A percentile compares a stretch with the other conserved stretches of the same genome.
These are phyloP conservation scores for Anabas testudineus DNA, from an alignment of 2,797 vertebrate genomes.

Conservation along the genomic window DNA sequence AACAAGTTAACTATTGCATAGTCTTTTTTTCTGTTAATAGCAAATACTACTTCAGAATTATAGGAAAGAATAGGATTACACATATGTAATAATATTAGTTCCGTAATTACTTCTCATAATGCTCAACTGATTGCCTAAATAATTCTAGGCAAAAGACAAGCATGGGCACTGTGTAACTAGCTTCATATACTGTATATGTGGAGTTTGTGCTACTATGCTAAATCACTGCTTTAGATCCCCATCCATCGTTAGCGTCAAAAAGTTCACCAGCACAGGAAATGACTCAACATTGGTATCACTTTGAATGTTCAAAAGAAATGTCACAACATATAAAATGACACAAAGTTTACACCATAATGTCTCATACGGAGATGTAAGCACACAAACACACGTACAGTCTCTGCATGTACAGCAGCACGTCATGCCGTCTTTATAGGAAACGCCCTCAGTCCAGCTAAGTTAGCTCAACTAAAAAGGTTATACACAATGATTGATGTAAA, in stretches of 20 bases:
- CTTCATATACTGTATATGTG: constrained; percentile 25
- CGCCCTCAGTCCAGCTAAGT: constrained; percentile 70
- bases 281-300: constrained; percentile 42
- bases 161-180: constrained; percentile 39
- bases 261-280: constrained; percentile 51
- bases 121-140: constrained; percentile 32
- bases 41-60: constrained; percentile 42
- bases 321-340: constrained; percentile 46
- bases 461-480: constrained; percentile 57
- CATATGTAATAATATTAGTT: constrained; percentile 22
- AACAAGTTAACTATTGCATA: constrained; percentile 66
- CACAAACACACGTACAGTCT: constrained; percentile 32
- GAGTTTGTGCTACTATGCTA: constrained; percentile 61
- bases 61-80: constrained; percentile 37
- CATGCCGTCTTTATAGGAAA: constrained; percentile 58
- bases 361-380: constrained; percentile 12
- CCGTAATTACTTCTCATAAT: constrained; percentile 36
- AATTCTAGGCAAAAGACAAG: constrained; percentile 43
- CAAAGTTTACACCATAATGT: constrained; percentile 30
- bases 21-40: constrained; percentile 33
- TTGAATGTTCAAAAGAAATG: constrained; percentile 60
- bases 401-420: constrained; percentile 53
- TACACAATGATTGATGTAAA: constrained; percentile 34
- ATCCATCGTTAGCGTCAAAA: constrained; percentile 44
- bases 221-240: constrained; percentile 39